phyloP scores from a whole-genome alignment of 2,113 vertebrate genomes.

The Pedionomus torquatus region DNA sequence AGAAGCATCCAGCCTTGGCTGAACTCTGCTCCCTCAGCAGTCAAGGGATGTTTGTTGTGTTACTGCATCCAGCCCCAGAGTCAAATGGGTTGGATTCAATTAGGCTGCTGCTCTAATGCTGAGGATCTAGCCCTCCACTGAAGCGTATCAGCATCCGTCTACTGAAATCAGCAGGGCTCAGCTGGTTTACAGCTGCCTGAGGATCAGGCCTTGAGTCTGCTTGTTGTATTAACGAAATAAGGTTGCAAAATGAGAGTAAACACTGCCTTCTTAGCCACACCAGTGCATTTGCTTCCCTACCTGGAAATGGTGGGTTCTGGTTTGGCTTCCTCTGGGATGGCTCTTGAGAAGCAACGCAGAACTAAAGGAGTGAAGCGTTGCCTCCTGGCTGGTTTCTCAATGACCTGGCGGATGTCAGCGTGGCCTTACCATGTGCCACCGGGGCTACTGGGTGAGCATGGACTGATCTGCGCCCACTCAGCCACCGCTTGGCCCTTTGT shows the following conservation, averaged over 20 bases:
- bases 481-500: background rate
- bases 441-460: rapidly evolving
- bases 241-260: background rate
- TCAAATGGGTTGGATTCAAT: background rate
- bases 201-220: background rate
- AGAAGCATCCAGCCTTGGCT: slow-evolving; percentile 1
- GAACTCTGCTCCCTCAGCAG: background rate
- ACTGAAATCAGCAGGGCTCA: background rate
- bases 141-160: rapidly evolving
- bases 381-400: background rate
- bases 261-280: rapidly evolving
- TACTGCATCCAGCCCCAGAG: background rate
- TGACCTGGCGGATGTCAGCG: rapidly evolving
- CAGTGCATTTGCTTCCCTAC: background rate
- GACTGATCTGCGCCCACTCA: background rate
- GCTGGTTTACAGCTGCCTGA: background rate
- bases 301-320: background rate
- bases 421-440: background rate
- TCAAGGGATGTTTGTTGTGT: background rate
- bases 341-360: rapidly evolving
- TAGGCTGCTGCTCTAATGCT: background rate
- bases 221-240: background rate
- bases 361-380: background rate
- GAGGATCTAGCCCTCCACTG: background rate
- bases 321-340: background rate